Conservation (phyloP, 2,888 invertebrate species). For the Dryobotodes eremita region DNA sequence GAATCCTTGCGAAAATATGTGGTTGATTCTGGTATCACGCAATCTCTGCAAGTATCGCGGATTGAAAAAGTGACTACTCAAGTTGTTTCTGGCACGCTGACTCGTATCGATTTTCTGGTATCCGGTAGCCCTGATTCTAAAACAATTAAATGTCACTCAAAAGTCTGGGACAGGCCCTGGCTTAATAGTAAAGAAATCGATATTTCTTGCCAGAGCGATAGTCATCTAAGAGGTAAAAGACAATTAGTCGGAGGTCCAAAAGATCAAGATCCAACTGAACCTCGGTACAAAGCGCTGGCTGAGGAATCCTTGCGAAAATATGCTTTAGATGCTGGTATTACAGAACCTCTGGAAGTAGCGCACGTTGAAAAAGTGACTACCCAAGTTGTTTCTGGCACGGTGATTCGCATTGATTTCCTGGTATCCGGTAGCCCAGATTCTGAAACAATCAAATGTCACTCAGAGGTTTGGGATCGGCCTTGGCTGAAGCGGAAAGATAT, state of each 20-base stretch:
- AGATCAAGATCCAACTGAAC: background rate
- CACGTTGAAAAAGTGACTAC: conserved; percentile 62
- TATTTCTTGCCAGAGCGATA: conserved; percentile 44
- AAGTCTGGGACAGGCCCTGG: conserved; percentile 63
- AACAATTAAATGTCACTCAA: conserved; percentile 50
- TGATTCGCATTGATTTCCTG: conserved; percentile 63
- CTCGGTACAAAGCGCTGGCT: conserved; percentile 29
- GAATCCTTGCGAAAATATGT: conserved; percentile 69
- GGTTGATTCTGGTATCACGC: conserved; percentile 15
- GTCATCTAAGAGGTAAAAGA: conserved; percentile 18
- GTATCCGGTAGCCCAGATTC: conserved; percentile 18
- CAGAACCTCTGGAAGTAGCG: conserved; percentile 42
- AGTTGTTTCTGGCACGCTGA: conserved; percentile 64
- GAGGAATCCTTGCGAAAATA: conserved; percentile 44
- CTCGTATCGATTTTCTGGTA: conserved; percentile 62
- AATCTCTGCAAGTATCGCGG: conserved; percentile 45
- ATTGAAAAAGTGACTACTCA: conserved; percentile 64
- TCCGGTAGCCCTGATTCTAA: background rate
- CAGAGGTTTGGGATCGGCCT: conserved; percentile 62
- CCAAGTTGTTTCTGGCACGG: conserved; percentile 69
- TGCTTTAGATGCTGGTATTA: conserved; percentile 8
- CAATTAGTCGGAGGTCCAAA: background rate
- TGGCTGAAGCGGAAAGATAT: background rate
- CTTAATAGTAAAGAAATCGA: conserved; percentile 53
- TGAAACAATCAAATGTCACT: conserved; percentile 49